Conservation (phyloP, 2,113 vertebrate species). For the Heloderma charlesbogerti region DNA sequence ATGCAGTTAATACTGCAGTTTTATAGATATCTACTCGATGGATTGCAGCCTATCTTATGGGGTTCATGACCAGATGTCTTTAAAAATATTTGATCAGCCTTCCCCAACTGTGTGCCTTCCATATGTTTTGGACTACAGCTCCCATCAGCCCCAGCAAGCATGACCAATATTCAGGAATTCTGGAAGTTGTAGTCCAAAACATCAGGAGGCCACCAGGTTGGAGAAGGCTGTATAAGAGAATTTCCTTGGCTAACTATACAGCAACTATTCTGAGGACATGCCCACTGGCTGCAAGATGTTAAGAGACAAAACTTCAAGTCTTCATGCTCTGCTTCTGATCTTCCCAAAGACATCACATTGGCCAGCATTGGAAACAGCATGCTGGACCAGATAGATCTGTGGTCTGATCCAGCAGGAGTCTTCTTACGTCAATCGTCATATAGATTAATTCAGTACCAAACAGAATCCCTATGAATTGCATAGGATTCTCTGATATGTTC, state of each 20-base stretch:
- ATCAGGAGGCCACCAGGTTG: too few species aligned
- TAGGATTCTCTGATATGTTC: background rate
- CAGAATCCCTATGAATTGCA: background rate
- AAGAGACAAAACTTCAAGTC: background rate
- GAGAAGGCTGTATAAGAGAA: conserved; percentile 22
- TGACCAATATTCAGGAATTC: too few species aligned
- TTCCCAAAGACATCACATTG: background rate
- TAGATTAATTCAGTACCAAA: background rate
- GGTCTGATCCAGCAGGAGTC: background rate
- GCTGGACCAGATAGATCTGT: background rate
- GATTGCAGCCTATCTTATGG: too few species aligned
- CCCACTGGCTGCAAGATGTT: background rate
- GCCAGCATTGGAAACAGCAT: background rate
- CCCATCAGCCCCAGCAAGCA: too few species aligned
- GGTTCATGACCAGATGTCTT: background rate
- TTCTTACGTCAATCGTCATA: background rate
- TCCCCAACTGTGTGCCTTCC: background rate
- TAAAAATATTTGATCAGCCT: background rate
- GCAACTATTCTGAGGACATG: background rate
- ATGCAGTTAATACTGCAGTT: too few species aligned
- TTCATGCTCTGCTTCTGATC: background rate
- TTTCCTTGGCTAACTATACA: background rate
- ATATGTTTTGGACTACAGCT: background rate
- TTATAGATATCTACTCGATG: too few species aligned
- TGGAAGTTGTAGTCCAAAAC: too few species aligned